These are phyloP conservation scores for Atta cephalotes DNA, from an alignment of 1,140 invertebrate genomes.

Conservation along the genomic window DNA sequence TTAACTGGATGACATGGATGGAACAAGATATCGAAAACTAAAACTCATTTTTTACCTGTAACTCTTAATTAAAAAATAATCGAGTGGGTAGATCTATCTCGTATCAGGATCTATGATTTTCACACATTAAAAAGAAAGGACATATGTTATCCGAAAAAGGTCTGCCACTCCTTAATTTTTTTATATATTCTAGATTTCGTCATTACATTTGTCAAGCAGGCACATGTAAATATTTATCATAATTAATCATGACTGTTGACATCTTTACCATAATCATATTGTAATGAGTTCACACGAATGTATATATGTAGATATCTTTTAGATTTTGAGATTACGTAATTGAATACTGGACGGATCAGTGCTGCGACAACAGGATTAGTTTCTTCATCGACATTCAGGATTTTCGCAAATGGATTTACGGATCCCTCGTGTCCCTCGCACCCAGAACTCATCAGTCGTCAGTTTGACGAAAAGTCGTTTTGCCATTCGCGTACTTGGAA, in stretches of 20 bases:
- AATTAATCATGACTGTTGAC: background rate
- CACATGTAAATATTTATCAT: background rate
- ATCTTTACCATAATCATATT: slow-evolving; percentile 15
- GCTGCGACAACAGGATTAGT: slow-evolving; percentile 22
- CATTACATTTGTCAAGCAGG: background rate
- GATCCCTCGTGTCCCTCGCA: background rate
- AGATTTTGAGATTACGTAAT: slow-evolving; percentile 27
- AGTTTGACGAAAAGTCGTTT: slow-evolving; percentile 41
- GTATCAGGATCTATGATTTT: background rate
- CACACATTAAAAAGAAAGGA: slow-evolving; percentile 15
- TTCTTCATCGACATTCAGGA: slow-evolving; percentile 9
- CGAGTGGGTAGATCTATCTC: background rate
- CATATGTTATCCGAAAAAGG: slow-evolving; percentile 36
- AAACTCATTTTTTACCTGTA: slow-evolving; percentile 8
- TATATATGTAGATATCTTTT: background rate
- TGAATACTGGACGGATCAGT: background rate
- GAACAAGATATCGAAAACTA: slow-evolving; percentile 11
- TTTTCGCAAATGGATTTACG: slow-evolving; percentile 22
- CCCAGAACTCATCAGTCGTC: slow-evolving; percentile 13
- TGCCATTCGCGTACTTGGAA: slow-evolving; percentile 13
- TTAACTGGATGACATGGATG: background rate
- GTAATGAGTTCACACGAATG: background rate
- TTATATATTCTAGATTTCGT: background rate
- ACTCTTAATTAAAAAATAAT: background rate
- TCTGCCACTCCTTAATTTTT: slow-evolving; percentile 28